Conservation (phyloP, 1,140 invertebrate species). For the Procambarus virginalis region DNA sequence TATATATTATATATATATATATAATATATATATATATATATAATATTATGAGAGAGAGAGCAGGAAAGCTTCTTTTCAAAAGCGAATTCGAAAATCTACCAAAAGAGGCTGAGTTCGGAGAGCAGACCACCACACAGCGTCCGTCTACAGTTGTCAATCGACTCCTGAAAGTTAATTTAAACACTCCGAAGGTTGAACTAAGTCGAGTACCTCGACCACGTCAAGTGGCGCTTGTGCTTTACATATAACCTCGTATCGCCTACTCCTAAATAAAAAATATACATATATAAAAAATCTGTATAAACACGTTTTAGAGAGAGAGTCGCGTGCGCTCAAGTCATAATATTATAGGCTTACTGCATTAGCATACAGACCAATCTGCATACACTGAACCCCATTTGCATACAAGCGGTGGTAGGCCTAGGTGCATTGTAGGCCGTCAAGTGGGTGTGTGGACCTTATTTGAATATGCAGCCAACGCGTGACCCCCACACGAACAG, state of each 20-base stretch:
- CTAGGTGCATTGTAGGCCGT: constrained; percentile 60
- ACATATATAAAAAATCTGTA: constrained; percentile 16
- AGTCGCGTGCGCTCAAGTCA: constrained; percentile 63
- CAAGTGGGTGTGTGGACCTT: constrained; percentile 9
- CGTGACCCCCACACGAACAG: constrained; percentile 65
- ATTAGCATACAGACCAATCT: constrained; percentile 63
- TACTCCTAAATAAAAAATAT: too few relatives aligned
- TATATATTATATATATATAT: background rate
- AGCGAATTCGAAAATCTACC: background rate
- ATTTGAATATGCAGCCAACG: constrained; percentile 66
- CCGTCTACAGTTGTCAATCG: background rate
- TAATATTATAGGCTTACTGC: constrained; percentile 67
- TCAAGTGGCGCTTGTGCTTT: background rate
- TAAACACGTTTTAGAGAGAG: constrained; percentile 18
- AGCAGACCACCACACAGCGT: background rate
- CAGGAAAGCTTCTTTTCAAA: background rate
- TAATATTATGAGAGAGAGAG: background rate
- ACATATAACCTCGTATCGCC: too few relatives aligned
- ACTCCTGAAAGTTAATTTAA: background rate
- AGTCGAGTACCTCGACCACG: too few relatives aligned
- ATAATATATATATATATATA: background rate
- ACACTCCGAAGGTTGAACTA: too few relatives aligned
- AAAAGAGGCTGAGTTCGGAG: background rate
- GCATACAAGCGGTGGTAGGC: constrained; percentile 65
- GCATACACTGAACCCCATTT: constrained; percentile 62